Conservation (phyloP, 2,113 vertebrate species). For the Pachypanchax playfairii region DNA sequence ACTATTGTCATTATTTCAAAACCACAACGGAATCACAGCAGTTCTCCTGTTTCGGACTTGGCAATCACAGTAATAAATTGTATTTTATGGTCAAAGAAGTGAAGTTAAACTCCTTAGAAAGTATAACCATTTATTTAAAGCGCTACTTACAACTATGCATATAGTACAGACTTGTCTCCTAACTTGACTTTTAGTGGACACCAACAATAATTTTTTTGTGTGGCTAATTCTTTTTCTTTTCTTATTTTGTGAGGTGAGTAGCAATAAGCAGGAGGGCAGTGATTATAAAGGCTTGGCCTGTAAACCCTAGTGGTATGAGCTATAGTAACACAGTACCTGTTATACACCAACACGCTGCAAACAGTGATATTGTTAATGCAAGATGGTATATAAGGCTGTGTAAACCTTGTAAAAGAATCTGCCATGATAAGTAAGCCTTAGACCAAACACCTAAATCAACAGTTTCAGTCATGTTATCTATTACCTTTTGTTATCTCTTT, state of each 20-base stretch:
- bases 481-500: conserved; percentile 31
- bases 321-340: conserved; percentile 39
- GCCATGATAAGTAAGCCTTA: conserved; percentile 11
- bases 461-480: conserved; percentile 25
- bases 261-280: conserved; percentile 71
- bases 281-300: conserved; percentile 55
- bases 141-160: conserved; percentile 70
- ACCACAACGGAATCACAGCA: conserved; percentile 49
- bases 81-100: conserved; percentile 67
- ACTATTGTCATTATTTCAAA: conserved; percentile 58
- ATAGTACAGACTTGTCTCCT: conserved; percentile 77
- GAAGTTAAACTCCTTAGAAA: conserved; percentile 58
- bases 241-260: conserved; percentile 72
- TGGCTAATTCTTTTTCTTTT: conserved; percentile 74
- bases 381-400: conserved; percentile 13
- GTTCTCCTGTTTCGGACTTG: conserved; percentile 46
- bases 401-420: conserved; percentile 20
- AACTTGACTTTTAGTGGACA: conserved; percentile 73
- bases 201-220: conserved; percentile 77
- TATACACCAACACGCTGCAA: conserved; percentile 21
- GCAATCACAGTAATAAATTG: conserved; percentile 74
- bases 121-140: conserved; percentile 54
- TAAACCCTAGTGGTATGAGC: conserved; percentile 59
- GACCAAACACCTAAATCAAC: conserved; percentile 21
- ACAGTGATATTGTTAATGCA: conserved; percentile 37